A percentile compares a stretch with the other conserved stretches of the same genome.
Conservation (phyloP, 2,797 vertebrate genomes). For the Hirundo rustica region DNA sequence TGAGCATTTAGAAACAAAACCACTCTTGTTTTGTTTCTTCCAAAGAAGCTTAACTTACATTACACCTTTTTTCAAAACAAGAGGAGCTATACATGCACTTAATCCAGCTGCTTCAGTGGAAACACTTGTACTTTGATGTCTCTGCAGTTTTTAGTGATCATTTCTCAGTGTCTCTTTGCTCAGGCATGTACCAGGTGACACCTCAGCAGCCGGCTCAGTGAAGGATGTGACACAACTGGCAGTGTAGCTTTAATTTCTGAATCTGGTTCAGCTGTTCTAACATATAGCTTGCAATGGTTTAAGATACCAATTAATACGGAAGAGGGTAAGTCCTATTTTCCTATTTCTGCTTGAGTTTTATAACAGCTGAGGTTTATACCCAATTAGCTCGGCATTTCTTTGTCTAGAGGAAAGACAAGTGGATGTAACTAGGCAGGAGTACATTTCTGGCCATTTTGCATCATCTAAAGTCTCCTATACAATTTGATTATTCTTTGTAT, state of each 20-base stretch:
- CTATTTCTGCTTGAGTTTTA: not conserved
- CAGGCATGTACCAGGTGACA: not conserved
- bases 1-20: not conserved
- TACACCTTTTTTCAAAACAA: not conserved
- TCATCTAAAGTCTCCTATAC: not conserved
- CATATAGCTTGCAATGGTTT: not conserved
- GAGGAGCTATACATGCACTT: not conserved
- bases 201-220: not conserved
- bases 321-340: not conserved
- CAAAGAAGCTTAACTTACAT: not conserved
- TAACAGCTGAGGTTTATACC: not conserved
- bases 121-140: not conserved
- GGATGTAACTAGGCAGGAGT: not conserved
- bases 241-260: not conserved
- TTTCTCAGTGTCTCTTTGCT: not conserved
- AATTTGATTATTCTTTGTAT: not conserved
- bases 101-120: not conserved
- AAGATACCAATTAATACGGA: not conserved
- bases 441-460: not conserved
- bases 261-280: not conserved
- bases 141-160: not conserved
- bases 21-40: not conserved
- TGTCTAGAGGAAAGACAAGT: not conserved
- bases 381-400: not conserved
- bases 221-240: not conserved